phyloP scores from a whole-genome alignment of 2,113 vertebrate species.

The Antechinus stuartii region DNA sequence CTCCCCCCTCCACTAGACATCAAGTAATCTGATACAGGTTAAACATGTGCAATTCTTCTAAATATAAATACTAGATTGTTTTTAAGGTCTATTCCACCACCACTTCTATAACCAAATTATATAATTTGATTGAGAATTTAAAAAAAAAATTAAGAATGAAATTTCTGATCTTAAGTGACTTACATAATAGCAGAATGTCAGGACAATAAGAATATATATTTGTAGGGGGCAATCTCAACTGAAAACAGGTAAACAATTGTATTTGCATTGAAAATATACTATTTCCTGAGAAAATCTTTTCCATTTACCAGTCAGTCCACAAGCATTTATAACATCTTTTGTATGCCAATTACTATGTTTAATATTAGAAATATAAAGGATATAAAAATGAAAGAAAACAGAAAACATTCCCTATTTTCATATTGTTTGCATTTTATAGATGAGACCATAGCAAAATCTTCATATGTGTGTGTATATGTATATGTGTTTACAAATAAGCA shows the following conservation, averaged over 20 bases:
- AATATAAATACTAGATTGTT: neutral
- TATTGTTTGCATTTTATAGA: neutral
- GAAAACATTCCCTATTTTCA: neutral
- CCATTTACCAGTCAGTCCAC: neutral
- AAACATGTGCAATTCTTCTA: no score
- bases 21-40: no score
- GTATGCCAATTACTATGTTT: neutral
- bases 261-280: neutral
- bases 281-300: neutral
- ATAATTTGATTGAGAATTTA: neutral
- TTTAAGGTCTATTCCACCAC: neutral
- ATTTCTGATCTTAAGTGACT: neutral
- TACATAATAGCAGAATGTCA: neutral
- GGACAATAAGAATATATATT: neutral
- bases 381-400: neutral
- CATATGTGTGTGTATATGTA: neutral
- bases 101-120: neutral
- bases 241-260: neutral
- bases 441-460: neutral
- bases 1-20: no score
- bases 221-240: neutral
- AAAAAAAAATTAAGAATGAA: neutral
- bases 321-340: neutral
- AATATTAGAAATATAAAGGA: neutral
- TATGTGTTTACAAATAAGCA: neutral